Conservation (phyloP, 2,797 vertebrate genomes). For the Platyrinchus mystaceus region DNA sequence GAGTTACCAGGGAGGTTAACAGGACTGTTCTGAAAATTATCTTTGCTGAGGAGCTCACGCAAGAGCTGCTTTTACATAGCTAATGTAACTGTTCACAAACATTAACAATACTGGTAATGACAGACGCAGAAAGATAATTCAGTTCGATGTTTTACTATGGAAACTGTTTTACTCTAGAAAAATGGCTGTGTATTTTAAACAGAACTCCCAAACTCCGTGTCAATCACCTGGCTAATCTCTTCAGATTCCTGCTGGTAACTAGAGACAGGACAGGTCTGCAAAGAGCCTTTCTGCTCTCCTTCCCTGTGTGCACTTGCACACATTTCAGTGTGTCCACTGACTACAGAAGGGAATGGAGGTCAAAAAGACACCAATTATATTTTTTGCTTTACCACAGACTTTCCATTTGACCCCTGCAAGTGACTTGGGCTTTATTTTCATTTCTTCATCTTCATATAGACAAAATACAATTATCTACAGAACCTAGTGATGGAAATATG, state of each 20-base stretch:
- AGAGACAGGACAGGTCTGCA: not conserved
- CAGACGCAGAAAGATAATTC: not conserved
- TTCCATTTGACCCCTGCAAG: not conserved
- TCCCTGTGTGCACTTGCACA: not conserved
- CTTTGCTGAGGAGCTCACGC: not conserved
- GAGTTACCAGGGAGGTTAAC: not conserved
- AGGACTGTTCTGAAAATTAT: not conserved
- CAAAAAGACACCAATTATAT: not conserved
- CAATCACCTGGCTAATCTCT: not conserved
- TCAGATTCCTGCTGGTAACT: not conserved
- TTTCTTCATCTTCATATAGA: not conserved
- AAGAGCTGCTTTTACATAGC: not conserved
- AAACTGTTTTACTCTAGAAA: not conserved
- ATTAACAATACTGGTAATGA: not conserved
- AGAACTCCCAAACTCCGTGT: not conserved
- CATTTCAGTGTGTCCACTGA: not conserved
- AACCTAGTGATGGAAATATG: not conserved
- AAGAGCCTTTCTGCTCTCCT: not conserved
- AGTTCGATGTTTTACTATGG: not conserved
- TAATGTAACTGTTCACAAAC: not conserved
- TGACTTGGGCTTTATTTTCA: not conserved
- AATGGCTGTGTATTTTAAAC: not conserved
- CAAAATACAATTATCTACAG: not conserved
- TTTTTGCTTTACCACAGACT: not conserved
- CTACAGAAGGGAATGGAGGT: not conserved